Percentiles rank a stretch among this genome's conserved stretches.
phyloP scores from a whole-genome alignment of 2,888 invertebrate genomes.

The Galerucella nymphaeae region DNA sequence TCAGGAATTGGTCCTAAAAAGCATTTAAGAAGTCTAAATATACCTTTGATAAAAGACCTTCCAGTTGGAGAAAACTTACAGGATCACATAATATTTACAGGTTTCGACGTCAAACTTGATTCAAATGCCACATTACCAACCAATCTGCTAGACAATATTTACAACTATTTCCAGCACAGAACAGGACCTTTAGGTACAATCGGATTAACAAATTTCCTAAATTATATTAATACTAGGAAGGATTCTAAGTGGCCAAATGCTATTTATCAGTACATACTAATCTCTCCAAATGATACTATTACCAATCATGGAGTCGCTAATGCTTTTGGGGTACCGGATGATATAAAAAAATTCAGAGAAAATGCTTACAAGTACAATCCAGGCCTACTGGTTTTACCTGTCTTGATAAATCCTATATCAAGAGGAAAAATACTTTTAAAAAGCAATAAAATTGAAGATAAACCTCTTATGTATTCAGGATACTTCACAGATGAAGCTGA shows the following conservation, averaged over 20 bases:
- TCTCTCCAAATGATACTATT: no score
- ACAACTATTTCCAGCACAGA: constrained; percentile 66
- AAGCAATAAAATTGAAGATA: constrained; percentile 69
- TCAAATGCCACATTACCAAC: constrained; percentile 17
- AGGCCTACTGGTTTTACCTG: no score
- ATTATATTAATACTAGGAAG: constrained; percentile 67
- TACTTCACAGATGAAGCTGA: constrained; percentile 73
- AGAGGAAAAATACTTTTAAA: constrained; percentile 68
- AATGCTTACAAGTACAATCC: no score
- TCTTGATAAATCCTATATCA: constrained; percentile 64
- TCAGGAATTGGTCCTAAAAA: constrained; percentile 73
- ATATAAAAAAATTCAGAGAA: not conserved
- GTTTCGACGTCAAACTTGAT: constrained; percentile 45
- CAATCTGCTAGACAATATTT: constrained; percentile 54
- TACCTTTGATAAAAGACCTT: constrained; percentile 64
- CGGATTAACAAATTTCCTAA: constrained; percentile 62
- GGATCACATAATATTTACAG: constrained; percentile 66
- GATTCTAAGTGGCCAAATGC: constrained; percentile 67
- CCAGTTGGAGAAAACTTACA: constrained; percentile 70
- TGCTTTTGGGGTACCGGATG: constrained; percentile 54
- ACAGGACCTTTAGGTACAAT: constrained; percentile 66
- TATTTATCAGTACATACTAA: constrained; percentile 55
- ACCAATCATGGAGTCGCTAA: not conserved
- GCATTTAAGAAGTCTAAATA: constrained; percentile 65
- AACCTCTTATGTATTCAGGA: constrained; percentile 72